Evolutionary conservation across 2,888 invertebrate genomes (phyloP).

Genomic region (Drosophila barbarae): DNA sequence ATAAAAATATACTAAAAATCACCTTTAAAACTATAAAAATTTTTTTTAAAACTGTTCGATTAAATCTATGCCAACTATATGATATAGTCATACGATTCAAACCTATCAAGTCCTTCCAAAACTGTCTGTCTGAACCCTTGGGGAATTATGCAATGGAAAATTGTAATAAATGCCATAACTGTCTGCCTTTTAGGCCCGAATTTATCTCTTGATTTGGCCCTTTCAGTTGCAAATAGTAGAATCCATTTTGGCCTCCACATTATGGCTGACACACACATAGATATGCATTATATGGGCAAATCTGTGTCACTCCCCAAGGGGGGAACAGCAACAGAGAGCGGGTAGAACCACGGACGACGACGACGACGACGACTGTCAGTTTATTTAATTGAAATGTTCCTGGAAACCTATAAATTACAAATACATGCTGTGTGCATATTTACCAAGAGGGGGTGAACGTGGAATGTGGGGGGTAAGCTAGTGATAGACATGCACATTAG

Average conservation of each 20-base stretch:
- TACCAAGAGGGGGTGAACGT: constrained; percentile 1
- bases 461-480: constrained; percentile 11
- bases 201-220: constrained; percentile 24
- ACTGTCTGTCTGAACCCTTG: not conserved
- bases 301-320: constrained; percentile 25
- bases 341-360: constrained; percentile 34
- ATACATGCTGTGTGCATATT: constrained; percentile 51
- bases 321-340: not conserved
- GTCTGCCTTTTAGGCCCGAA: not conserved
- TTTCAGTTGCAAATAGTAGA: constrained; percentile 18
- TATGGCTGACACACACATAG: constrained; percentile 11
- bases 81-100: too few relatives aligned
- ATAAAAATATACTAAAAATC: too few relatives aligned
- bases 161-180: constrained; percentile 20
- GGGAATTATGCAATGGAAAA: constrained; percentile 31
- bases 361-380: constrained; percentile 65
- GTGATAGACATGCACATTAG: constrained; percentile 50
- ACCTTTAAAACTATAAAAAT: too few relatives aligned
- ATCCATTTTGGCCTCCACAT: constrained; percentile 27
- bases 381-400: constrained; percentile 71
- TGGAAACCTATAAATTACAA: constrained; percentile 67
- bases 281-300: constrained; percentile 4
- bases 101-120: too few relatives aligned
- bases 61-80: too few relatives aligned
- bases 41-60: too few relatives aligned